A percentile compares a stretch with the other conserved stretches of the same genome.
Evolutionary conservation across 1,140 invertebrate genomes (phyloP).

Genomic region (Zaprionus kolodkinae): DNA sequence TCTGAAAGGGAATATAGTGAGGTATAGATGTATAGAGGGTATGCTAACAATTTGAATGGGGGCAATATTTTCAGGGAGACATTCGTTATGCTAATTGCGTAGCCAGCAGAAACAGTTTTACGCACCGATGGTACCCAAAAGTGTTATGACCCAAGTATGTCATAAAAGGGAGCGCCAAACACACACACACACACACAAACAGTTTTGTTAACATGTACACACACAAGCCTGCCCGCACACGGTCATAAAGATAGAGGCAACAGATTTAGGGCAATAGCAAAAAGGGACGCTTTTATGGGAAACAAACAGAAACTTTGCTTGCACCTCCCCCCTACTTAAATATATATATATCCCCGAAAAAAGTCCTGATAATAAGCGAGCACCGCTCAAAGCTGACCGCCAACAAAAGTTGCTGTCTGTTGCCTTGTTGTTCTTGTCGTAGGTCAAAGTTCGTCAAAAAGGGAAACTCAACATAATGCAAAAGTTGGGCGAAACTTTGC

Average conservation of each 20-base stretch:
- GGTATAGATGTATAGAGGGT: neutral
- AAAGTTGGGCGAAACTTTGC: conserved; percentile 12
- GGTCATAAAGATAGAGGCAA: conserved; percentile 56
- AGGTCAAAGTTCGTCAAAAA: conserved; percentile 40
- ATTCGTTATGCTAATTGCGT: conserved; percentile 43
- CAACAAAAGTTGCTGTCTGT: conserved; percentile 17
- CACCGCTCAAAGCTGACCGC: conserved; percentile 17
- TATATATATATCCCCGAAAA: no score
- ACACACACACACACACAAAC: conserved; percentile 9
- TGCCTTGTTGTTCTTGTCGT: neutral
- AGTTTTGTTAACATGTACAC: neutral
- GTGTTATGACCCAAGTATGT: conserved; percentile 53
- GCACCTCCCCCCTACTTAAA: neutral
- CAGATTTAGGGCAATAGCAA: conserved; percentile 52
- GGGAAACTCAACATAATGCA: conserved; percentile 16
- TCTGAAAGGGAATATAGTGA: neutral
- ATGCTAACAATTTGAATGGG: neutral
- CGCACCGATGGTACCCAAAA: conserved; percentile 40
- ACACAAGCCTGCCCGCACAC: conserved; percentile 17
- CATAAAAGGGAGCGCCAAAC: conserved; percentile 43
- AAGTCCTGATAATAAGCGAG: neutral
- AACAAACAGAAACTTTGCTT: conserved; percentile 40
- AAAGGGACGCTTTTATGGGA: conserved; percentile 44
- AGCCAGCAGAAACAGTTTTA: conserved; percentile 25
- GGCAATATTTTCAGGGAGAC: neutral